These are phyloP conservation scores for Trichosurus vulpecula DNA, from an alignment of 2,797 vertebrate species.

Conservation along the genomic window DNA sequence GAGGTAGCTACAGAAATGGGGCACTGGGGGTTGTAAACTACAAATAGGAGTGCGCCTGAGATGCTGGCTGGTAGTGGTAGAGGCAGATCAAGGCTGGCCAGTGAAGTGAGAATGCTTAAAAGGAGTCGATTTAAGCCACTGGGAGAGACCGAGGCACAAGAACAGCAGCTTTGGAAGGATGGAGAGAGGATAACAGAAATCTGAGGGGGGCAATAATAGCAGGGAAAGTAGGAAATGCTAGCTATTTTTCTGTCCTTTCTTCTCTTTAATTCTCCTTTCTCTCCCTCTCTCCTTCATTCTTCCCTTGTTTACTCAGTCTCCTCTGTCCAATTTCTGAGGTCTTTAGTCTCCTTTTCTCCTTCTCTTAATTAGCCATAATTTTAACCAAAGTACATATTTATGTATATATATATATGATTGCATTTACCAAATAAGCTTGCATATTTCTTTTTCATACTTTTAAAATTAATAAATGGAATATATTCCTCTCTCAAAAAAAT, in stretches of 20 bases:
- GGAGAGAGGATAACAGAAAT: background rate
- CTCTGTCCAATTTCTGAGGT: background rate
- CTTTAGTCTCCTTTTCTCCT: background rate
- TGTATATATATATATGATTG: background rate
- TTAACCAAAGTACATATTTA: background rate
- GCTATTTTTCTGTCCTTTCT: background rate
- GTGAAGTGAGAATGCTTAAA: background rate
- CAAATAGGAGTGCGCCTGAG: background rate
- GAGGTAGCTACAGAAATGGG: background rate
- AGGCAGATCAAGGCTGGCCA: background rate
- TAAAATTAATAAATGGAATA: background rate
- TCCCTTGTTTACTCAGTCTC: background rate
- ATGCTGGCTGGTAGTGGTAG: background rate
- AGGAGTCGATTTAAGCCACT: background rate
- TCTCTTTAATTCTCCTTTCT: background rate
- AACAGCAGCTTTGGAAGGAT: background rate
- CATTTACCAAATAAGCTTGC: background rate
- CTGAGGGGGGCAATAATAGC: background rate
- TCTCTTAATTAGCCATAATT: background rate
- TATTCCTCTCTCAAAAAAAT: background rate
- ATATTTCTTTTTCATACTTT: background rate
- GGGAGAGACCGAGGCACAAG: background rate
- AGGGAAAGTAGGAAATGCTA: background rate
- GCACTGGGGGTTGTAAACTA: background rate
- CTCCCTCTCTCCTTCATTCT: background rate